Conservation (phyloP, 2,113 vertebrate species). For the Dasyurus viverrinus region DNA sequence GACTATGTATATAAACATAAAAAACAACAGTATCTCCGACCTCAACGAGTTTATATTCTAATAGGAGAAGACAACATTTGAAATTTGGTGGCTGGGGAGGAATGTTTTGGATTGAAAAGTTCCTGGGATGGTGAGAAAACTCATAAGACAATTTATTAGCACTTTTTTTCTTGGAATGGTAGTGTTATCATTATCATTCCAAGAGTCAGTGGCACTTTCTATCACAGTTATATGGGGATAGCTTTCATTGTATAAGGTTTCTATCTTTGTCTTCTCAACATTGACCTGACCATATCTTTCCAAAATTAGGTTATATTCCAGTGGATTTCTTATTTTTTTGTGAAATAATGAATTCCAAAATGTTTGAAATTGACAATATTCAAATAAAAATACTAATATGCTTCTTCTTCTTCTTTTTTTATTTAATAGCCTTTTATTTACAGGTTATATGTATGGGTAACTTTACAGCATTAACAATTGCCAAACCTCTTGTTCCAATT, state of each 20-base stretch:
- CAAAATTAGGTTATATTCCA: background rate
- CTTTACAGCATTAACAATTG: too few species aligned
- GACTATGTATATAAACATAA: background rate
- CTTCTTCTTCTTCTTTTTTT: too few species aligned
- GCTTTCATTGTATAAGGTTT: background rate
- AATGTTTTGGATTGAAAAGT: background rate
- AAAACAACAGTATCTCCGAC: background rate
- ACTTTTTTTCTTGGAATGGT: background rate
- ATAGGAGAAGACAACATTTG: background rate
- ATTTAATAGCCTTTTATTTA: too few species aligned
- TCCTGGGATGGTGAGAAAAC: background rate
- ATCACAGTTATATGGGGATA: background rate
- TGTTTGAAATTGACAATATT: background rate
- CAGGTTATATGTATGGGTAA: too few species aligned
- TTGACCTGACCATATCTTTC: background rate
- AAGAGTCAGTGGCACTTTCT: background rate
- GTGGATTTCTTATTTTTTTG: background rate
- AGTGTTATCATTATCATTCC: background rate
- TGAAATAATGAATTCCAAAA: background rate
- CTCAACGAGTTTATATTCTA: background rate
- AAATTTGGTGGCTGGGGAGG: background rate
- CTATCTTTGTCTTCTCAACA: background rate
- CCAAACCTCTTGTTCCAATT: too few species aligned
- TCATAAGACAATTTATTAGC: background rate
- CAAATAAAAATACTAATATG: background rate